Base-by-base conservation (phyloP, 1,140 invertebrate species). In the Drosophila sproati region DNA sequence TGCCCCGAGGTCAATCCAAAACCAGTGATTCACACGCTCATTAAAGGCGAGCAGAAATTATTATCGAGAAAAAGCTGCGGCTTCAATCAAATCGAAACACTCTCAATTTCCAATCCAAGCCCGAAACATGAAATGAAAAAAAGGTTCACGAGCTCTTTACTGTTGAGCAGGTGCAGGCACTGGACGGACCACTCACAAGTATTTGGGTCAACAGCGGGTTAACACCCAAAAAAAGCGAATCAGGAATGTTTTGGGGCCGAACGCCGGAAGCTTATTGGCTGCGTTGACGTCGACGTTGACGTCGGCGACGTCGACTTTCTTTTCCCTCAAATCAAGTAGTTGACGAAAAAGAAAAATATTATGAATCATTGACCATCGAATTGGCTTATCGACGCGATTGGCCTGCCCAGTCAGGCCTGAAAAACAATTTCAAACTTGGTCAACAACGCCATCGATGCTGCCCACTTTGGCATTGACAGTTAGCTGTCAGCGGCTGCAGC, bases 391-490 rank as follows among this genome's bases (percentile, higher is more conserved):
- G 78, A 77, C 60, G 55, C 39, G 57, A 54, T 51, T 59, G 72
- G 54, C 68, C 47, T 63, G 67, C 66, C 69, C 83, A 80, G 73
- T 77, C 66, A 48, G 69, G 60, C 80, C 67, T 81, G 74, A 77
- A 82, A 82, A 77, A 51, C 80, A 74, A 89, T 89, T 80, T 56
- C 73, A 69, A 80, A 83, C 66, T 83, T 88, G 83, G 80, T 64
- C 80, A 80, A 77, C 62, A 68, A 29, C 56, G 63, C 48, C 43
- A 57, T 47, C 62, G 60, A 77, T 74, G 68, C 54, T 52, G 67
- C 69, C 82, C 77, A 77, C 82, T 87, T 80, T 87, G 83, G 85
- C 83, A 88, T 88, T 88, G 83, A 89, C 83, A 88, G 83, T 83
- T 88, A 88, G 73, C 85, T 80, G 83, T 88, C 77, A 73, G 70